Evolutionary conservation across 2,888 invertebrate genomes (phyloP).

Genomic region (Cactoblastis cactorum): DNA sequence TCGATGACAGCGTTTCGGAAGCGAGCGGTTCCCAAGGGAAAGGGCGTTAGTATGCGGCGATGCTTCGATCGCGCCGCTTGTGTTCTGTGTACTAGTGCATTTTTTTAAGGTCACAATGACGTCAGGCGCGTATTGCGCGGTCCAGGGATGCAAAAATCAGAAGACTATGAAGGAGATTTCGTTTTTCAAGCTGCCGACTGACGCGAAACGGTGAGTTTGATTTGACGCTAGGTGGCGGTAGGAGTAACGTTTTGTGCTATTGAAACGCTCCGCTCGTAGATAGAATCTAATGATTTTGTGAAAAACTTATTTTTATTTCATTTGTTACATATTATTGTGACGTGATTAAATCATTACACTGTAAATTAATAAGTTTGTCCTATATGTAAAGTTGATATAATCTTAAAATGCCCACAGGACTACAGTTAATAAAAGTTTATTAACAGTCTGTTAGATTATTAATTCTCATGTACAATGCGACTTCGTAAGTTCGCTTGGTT

Average conservation of each 20-base stretch:
- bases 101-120: not conserved
- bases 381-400: too few species aligned
- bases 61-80: constrained; percentile 2
- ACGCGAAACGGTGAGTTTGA: constrained; percentile 7
- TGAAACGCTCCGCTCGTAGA: not conserved
- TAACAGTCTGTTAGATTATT: not conserved
- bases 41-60: constrained; percentile 2
- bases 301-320: too few species aligned
- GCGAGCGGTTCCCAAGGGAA: constrained; percentile 9
- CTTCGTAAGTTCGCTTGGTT: too few species aligned
- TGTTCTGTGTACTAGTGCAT: not conserved
- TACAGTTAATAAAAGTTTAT: too few species aligned
- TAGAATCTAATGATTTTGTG: not conserved
- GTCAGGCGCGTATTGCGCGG: constrained; percentile 11
- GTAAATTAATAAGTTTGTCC: too few species aligned
- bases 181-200: constrained; percentile 10
- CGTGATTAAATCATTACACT: too few species aligned
- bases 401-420: too few species aligned
- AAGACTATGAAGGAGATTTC: constrained; percentile 12
- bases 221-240: not conserved
- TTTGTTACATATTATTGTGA: too few species aligned
- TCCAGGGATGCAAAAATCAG: constrained; percentile 7
- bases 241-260: not conserved
- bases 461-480: not conserved
- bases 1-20: not conserved